Conservation (phyloP, 1,140 invertebrate species). For the Aphidius gifuensis region DNA sequence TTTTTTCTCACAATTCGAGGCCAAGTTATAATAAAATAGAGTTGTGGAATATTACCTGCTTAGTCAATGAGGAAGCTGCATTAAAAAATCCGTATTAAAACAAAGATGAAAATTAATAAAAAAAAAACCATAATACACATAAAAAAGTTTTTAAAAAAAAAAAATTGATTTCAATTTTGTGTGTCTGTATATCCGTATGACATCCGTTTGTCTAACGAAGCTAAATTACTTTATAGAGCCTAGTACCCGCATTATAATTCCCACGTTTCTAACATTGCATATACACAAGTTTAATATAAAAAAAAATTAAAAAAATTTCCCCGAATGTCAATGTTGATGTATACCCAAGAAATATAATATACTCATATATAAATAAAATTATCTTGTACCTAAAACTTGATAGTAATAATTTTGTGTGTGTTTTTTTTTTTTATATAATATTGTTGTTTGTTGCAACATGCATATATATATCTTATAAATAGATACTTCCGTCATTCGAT, state of each 20-base stretch:
- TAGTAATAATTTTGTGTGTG: no score
- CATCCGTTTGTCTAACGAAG: constrained; percentile 12
- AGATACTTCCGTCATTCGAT: constrained; percentile 38
- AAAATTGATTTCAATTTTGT: no score
- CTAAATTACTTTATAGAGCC: not conserved
- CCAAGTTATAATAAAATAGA: constrained; percentile 5
- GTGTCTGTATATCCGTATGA: not conserved
- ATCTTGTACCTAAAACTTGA: no score
- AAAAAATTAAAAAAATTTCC: not conserved
- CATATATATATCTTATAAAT: constrained; percentile 37
- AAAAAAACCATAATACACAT: not conserved
- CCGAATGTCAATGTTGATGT: not conserved
- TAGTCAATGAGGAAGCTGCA: constrained; percentile 20
- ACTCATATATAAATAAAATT: no score
- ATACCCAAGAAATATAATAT: no score
- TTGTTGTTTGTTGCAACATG: no score
- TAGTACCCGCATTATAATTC: constrained; percentile 15
- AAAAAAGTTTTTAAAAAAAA: not conserved
- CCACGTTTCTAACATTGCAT: constrained; percentile 14
- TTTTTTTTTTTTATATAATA: no score
- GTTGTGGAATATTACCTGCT: constrained; percentile 8
- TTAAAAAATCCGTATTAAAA: not conserved
- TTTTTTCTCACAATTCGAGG: constrained; percentile 18
- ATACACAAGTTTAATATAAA: no score
- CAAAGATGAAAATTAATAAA: no score